These are phyloP conservation scores for Zaprionus lachaisei DNA, from an alignment of 1,140 invertebrate genomes.

Conservation along the genomic window DNA sequence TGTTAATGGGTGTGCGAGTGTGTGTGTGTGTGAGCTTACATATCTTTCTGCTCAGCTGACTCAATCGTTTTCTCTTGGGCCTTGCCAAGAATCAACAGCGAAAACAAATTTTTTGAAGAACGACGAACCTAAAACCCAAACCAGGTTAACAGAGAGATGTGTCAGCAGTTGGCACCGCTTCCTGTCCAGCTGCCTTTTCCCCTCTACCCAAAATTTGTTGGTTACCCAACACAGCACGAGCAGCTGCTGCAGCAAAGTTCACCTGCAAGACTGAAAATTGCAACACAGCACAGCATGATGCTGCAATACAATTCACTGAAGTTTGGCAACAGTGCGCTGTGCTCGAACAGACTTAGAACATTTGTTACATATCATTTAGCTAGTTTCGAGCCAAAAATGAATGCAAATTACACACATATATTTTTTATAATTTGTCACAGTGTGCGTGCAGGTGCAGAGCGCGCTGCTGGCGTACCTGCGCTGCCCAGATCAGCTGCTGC, in stretches of 20 bases:
- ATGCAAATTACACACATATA: conserved; percentile 17
- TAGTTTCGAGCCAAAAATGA: conserved; percentile 30
- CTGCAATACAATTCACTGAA: conserved; percentile 33
- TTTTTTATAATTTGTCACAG: conserved; percentile 14
- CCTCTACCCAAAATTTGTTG: conserved; percentile 11
- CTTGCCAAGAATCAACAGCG: conserved; percentile 62
- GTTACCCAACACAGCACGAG: conserved; percentile 32
- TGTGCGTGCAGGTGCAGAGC: conserved; percentile 52
- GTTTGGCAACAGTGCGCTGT: conserved; percentile 31
- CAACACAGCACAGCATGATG: conserved; percentile 21
- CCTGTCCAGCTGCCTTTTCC: conserved; percentile 33
- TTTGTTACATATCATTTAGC: conserved; percentile 43
- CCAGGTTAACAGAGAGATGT: conserved; percentile 11
- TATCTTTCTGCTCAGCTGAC: conserved; percentile 25
- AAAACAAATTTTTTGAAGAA: conserved; percentile 24
- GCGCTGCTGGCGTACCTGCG: conserved; percentile 19
- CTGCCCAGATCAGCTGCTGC: conserved; percentile 24
- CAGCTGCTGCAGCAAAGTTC: conserved; percentile 23
- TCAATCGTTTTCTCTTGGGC: conserved; percentile 51
- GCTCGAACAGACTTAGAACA: conserved; percentile 36
- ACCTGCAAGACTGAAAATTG: conserved; percentile 8
- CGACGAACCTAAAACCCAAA: conserved; percentile 2
- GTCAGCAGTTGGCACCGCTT: conserved; percentile 40
- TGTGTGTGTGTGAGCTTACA: neutral
- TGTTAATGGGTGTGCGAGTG: conserved; percentile 28